Evolutionary conservation across 2,113 vertebrate genomes (phyloP).

Genomic region (Corydoras sp.): DNA sequence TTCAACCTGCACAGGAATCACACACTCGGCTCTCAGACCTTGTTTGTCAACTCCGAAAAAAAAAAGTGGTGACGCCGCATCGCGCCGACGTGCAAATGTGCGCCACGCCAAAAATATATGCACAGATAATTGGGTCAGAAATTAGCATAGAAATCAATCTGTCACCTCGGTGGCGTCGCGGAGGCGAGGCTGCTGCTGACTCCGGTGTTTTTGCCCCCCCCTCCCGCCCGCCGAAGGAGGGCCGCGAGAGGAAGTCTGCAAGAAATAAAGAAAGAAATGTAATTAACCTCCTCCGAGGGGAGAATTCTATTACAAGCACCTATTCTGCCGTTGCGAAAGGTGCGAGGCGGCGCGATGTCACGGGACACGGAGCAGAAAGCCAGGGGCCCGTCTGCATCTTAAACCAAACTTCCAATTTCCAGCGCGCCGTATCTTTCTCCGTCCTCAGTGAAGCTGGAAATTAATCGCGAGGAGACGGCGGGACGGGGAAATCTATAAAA

Average conservation of each 20-base stretch:
- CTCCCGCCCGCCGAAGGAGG: not conserved
- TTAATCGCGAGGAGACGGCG: constrained; percentile 68
- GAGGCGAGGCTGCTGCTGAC: constrained; percentile 20
- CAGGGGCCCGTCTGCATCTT: constrained; percentile 84
- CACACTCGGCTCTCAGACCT: no score
- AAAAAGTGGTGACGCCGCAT: no score
- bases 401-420: constrained; percentile 76
- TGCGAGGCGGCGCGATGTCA: constrained; percentile 86
- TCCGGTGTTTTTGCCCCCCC: constrained; percentile 6
- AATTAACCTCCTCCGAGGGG: constrained; percentile 91
- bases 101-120: no score
- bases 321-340: constrained; percentile 87
- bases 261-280: constrained; percentile 64
- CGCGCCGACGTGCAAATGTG: not conserved
- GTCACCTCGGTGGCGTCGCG: constrained; percentile 14
- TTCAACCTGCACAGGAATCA: no score
- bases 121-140: constrained; percentile 49
- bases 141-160: constrained; percentile 79
- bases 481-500: constrained; percentile 14
- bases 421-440: constrained; percentile 64
- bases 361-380: constrained; percentile 87
- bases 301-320: constrained; percentile 93
- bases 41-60: no score
- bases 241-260: not conserved
- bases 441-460: constrained; percentile 81